Evolutionary conservation across 2,113 vertebrate species (phyloP), one percentile per base, ranked within the genome.

Genomic region (Gopherus evgoodei): DNA sequence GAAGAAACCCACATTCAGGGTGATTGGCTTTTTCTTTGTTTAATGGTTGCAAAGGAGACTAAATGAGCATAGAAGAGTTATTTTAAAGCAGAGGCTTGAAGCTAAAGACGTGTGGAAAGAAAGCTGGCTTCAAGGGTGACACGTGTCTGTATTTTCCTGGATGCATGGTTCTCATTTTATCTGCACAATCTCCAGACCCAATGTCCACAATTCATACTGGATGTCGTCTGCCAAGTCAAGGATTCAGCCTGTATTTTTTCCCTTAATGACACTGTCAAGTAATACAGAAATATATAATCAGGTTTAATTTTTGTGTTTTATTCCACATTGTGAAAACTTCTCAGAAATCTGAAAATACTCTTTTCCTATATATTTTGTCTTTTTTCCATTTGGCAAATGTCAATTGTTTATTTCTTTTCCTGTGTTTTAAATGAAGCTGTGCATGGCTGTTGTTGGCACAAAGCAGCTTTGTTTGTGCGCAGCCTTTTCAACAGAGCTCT

Each of bases 1-100:
- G 54, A 0, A 1, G 5, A 42, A 47, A 9, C 25, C 81, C 8
- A 9, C 2, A 2, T 0, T 38, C 8, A 2, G 1, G 0, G 31
- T 0, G 2, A 3, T 53, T 65, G 49, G 59, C 16, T 42, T 50
- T 50, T 17, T 53, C 65, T 72, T 21, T 72, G n/a, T 25, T 2
- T 8, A 13, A 1, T 2, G 86, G 81, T 3, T 10, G 31, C 25
- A 11, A 1, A 9, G 81, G 84, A 8, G 54, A 24, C 0, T 7
- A 69, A 53, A 44, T 25, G 0, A 5, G 38, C n/a, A 75, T 75
- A 75, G n/a, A 75, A 50, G 85, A 50, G 79, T 11, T 13, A 0
- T 0, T 3, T 29, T 4, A 14, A 8, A 24, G 88, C 21, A 19
- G 54, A 78, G 86, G 31, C 16, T 54, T 27, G 57, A 29, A 16